These are phyloP conservation scores for Menura novaehollandiae DNA, from an alignment of 2,113 vertebrate genomes.

Conservation along the genomic window DNA sequence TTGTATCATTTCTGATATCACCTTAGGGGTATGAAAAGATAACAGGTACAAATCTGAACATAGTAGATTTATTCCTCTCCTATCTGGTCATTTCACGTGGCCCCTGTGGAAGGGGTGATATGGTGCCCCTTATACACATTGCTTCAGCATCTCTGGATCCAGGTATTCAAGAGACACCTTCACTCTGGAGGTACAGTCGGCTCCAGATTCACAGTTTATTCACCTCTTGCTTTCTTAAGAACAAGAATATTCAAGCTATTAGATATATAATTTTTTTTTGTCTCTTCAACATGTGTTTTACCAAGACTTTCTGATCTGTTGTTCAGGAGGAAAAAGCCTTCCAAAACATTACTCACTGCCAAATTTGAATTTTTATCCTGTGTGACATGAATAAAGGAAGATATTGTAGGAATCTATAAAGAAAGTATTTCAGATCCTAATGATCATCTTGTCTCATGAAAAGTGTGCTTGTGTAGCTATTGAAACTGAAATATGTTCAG, in stretches of 20 bases:
- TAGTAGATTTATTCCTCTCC: background rate
- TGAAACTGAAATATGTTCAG: background rate
- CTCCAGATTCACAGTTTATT: background rate
- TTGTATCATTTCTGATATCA: background rate
- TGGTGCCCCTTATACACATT: background rate
- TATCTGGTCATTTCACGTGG: background rate
- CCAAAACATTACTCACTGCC: background rate
- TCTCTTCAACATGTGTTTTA: background rate
- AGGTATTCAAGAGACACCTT: background rate
- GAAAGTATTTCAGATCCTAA: background rate
- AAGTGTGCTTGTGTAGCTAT: background rate
- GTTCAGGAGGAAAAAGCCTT: background rate
- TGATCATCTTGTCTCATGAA: background rate
- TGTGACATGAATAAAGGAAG: background rate
- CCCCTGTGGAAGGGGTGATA: background rate
- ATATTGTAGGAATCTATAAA: background rate
- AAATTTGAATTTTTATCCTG: background rate
- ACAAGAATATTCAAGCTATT: background rate
- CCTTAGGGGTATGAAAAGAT: background rate
- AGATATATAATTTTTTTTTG: accelerated
- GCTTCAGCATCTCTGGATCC: background rate
- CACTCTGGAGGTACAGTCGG: background rate
- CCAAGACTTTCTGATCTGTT: background rate
- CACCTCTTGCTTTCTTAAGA: background rate
- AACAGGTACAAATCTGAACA: background rate